Evolutionary conservation across 2,113 vertebrate genomes (phyloP), one percentile per base, ranked within the genome.

Genomic region (Etheostoma spectabile): DNA sequence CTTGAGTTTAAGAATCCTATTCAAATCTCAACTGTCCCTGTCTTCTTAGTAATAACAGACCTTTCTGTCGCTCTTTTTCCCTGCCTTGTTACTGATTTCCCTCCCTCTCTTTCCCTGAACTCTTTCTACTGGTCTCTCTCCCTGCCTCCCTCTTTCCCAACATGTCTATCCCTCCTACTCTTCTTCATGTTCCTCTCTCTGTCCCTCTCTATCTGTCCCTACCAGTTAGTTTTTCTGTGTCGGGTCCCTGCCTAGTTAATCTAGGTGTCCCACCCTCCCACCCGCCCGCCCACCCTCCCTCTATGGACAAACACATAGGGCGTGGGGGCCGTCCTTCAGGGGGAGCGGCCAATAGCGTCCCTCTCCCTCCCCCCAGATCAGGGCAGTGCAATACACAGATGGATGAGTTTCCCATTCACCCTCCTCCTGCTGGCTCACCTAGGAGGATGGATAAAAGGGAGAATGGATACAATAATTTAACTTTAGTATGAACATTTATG

Each of bases 321-420:
- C 89, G 91, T 95, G 94, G 93, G 94, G 94, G 93, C 95, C 89
- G 93, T 95, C 94, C 92, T 90, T 95, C 94, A 93, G 93, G 94
- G 94, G 93, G 93, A 94, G 95, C 87, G 92, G 93, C 93, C 93
- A 88, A 86, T 90, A 90, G 92, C 89, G 81, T 95, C 94, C 94
- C 94, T 93, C 95, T 96, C 95, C 96, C 96, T 89, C 95, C 95
- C 95, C 95, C 96, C 94, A 52, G 92, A 96, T 95, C 96, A 95
- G 96, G 96, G 95, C 96, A 95, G 95, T 94, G 96, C 95, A 95
- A 97, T 95, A 96, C 96, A 96, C 93, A 96, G 96, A 95, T 96
- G 93, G 95, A 96, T 92, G 95, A 95, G 94, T 95, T 95, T 95
- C 96, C 96, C 94, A 93, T 95, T 94, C 95, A 96, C 95, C 95